phyloP scores from a whole-genome alignment of 2,797 vertebrate genomes.

The Anguilla megastoma region DNA sequence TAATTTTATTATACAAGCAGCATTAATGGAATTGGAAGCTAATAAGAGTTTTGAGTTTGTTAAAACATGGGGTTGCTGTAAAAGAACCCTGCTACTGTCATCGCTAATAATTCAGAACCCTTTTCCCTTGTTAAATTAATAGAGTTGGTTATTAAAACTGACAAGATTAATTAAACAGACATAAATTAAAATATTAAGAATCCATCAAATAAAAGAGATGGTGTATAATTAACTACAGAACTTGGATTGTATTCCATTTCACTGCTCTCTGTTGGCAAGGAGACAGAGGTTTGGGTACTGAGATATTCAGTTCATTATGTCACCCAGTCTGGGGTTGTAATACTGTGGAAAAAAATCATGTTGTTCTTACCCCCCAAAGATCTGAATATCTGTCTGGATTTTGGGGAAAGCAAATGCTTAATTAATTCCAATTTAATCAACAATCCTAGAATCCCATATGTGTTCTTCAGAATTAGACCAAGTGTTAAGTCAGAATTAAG shows the following conservation, averaged over 20 bases:
- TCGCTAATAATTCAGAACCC: slow-evolving; percentile 51
- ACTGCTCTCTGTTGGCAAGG: slow-evolving; percentile 53
- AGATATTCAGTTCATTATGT: slow-evolving; percentile 32
- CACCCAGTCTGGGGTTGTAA: background rate
- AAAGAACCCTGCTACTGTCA: slow-evolving; percentile 45
- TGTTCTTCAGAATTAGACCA: background rate
- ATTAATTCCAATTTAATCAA: background rate
- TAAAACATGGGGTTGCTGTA: slow-evolving; percentile 45
- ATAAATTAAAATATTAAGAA: slow-evolving; percentile 65
- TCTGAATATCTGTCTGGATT: background rate
- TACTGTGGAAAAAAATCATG: background rate
- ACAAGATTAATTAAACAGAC: slow-evolving; percentile 65
- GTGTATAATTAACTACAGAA: slow-evolving; percentile 56
- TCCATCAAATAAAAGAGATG: slow-evolving; percentile 57
- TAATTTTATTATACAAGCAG: slow-evolving; percentile 42
- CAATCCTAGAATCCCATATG: background rate
- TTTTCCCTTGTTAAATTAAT: slow-evolving; percentile 57
- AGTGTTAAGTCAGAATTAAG: background rate
- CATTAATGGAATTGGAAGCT: slow-evolving; percentile 41
- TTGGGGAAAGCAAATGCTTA: background rate
- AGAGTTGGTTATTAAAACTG: slow-evolving; percentile 60
- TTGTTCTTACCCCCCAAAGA: background rate
- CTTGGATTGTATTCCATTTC: slow-evolving; percentile 49
- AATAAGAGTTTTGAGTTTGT: slow-evolving; percentile 42
- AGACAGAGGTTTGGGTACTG: slow-evolving; percentile 36